Base-by-base conservation (phyloP, 1,140 invertebrate genomes). In the Dolichoris vasculosae region DNA sequence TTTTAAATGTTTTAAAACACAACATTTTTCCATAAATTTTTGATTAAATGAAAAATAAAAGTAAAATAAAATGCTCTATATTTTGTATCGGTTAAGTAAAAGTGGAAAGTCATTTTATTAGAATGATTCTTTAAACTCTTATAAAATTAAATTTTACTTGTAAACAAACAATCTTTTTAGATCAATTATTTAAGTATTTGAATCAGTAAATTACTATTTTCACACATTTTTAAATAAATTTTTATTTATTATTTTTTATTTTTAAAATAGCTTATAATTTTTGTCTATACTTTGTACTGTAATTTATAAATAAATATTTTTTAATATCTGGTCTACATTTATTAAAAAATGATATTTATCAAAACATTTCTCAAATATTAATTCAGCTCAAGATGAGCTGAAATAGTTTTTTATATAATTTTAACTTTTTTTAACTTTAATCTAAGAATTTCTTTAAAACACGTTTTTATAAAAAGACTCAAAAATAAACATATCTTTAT, bases 301-400 rank as follows among this genome's bases (percentile, higher is more conserved):
- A 38, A 69, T 17, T 38, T 69, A 69, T 38, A 69, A 38, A 38
- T 69, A 69, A 35, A 69, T 69, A 38, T 69, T 69, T 59, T 67
- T 69, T 69, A 69, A 69, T 69, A 69, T 69, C 15, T 69, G 32
- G 13, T 69, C 38, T 69, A 23, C 0, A 1, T 69, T 69, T 38
- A 69, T 23, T 35, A 69, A 69, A 59, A 4, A 26, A 59, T 26
- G 26, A 59, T 17, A 9, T 55, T 51, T 51, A 2, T 2, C 48
- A 51, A 51, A 51, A 15, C 11, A 51, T 51, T 17, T 51, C 48
- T 51, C 7, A 2, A 13, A 13, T 35, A 0, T 67, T 67, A 17
- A 69, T 11, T 69, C 32, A 69, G 2, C 30, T 38, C 6, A 32
- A 2, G 15, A 69, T 69, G 17, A 20, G 13, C 23, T 15, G 20